Evolutionary conservation across 2,888 invertebrate genomes (phyloP).

Genomic region (Pinctada fucata): DNA sequence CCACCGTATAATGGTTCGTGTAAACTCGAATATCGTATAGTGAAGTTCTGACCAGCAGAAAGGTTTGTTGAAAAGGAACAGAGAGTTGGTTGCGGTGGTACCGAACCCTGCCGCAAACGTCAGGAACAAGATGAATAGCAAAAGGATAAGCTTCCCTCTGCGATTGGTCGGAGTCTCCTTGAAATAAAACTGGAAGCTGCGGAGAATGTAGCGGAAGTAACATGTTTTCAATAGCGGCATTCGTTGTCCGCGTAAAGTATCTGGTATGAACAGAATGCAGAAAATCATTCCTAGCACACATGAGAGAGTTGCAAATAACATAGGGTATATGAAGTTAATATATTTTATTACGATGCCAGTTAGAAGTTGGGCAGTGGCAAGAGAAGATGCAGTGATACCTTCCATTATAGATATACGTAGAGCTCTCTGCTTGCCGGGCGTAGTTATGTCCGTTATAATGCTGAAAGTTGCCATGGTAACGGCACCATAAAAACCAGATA

Average conservation of each 20-base stretch:
- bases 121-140: conserved; percentile 37
- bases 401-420: conserved; percentile 48
- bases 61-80: conserved; percentile 34
- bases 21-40: conserved; percentile 30
- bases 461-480: conserved; percentile 46
- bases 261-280: conserved; percentile 34
- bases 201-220: conserved; percentile 18
- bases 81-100: conserved; percentile 33
- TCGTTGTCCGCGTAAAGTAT: conserved; percentile 22
- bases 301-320: conserved; percentile 27
- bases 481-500: conserved; percentile 48
- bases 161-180: conserved; percentile 28
- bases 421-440: conserved; percentile 41
- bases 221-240: conserved; percentile 1
- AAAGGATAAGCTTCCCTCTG: conserved; percentile 33
- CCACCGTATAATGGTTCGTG: conserved; percentile 44
- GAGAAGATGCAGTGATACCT: conserved; percentile 35
- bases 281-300: conserved; percentile 27
- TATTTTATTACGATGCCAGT: conserved; percentile 44
- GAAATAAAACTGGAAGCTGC: conserved; percentile 43
- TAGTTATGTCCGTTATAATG: conserved; percentile 50
- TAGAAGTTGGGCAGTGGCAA: conserved; percentile 16
- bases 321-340: conserved; percentile 33
- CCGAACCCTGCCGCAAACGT: conserved; percentile 48
- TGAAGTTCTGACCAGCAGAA: conserved; percentile 50